Conservation (phyloP, 2,797 vertebrate species). For the Enteromius thamalakanensis region DNA sequence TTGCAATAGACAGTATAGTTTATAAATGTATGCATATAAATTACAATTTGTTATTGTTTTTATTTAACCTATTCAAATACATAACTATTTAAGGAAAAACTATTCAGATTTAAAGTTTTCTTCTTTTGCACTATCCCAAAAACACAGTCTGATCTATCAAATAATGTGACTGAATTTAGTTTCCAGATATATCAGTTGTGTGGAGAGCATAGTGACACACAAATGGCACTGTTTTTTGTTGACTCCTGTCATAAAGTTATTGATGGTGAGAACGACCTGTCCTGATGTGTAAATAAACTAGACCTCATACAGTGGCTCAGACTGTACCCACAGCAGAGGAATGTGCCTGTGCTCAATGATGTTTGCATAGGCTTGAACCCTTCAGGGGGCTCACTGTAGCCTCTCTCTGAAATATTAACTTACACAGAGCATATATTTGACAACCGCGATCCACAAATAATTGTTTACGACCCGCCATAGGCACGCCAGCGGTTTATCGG, state of each 20-base stretch:
- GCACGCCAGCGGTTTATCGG: conserved; percentile 45
- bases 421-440: conserved; percentile 37
- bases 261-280: conserved; percentile 36
- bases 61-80: background rate
- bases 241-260: conserved; percentile 30
- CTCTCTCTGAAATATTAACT: conserved; percentile 37
- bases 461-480: conserved; percentile 43
- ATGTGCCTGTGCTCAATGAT: conserved; percentile 37
- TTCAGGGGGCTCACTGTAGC: conserved; percentile 20
- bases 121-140: background rate
- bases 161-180: background rate
- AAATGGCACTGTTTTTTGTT: background rate
- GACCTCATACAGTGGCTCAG: conserved; percentile 43
- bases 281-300: conserved; percentile 37
- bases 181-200: background rate
- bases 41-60: background rate
- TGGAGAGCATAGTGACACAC: background rate
- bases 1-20: no score
- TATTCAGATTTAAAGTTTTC: no score
- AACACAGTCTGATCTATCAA: background rate
- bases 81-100: background rate
- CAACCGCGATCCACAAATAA: conserved; percentile 35
- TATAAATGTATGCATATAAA: background rate
- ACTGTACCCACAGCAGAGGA: conserved; percentile 23
- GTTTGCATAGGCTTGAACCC: conserved; percentile 41